Base-by-base conservation (phyloP, 1,140 invertebrate species). In the Apocrypta bakeri region DNA sequence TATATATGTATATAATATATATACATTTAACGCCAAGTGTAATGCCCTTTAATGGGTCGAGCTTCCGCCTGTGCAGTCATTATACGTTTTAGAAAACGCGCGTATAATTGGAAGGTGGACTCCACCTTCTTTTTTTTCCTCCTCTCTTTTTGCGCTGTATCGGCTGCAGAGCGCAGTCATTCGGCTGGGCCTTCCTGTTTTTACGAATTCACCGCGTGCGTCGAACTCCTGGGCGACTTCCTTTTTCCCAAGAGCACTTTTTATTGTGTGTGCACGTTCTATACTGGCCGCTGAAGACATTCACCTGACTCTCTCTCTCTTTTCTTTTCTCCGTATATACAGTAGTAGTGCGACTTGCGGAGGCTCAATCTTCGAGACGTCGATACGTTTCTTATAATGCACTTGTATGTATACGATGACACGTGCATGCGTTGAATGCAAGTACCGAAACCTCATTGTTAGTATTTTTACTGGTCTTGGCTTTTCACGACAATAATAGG, bases 81-180 rank as follows among this genome's bases (percentile, higher is more conserved):
- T 79, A 71, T 74, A 31, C 64, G 42, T 82, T 82, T 77, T 77
- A 82, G 74, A 82, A 82, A 87, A 88, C 79, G 85, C 85, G 76
- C 82, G 73, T 56, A 56, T 88, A 88, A 89, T 87, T 88, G 87
- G 85, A 85, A 84, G 85, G 84, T 87, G 84, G 82, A 40, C 40
- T 74, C 56, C 71, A 64, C 61, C 37, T 81, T 85, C 82, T 81
- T 83, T 81, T 40, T 12, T 40, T 61, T 74, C 27, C 76, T 64
- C 71, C 33, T 29, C 42, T 73, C 40, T 79, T 56, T 56, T 56
- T 17, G 48, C 21, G 21, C 24, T 27, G 64, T 29, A 1, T 66
- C 27, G 74, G 77, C 80, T 74, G 27, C 9, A 75, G 75, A 42
- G 33, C 48, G n/a, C n/a, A n/a, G n/a, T n/a, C n/a, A n/a, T n/a